Evolutionary conservation across 2,113 vertebrate genomes (phyloP), one percentile per base, ranked within the genome.

Genomic region (Progne subis): DNA sequence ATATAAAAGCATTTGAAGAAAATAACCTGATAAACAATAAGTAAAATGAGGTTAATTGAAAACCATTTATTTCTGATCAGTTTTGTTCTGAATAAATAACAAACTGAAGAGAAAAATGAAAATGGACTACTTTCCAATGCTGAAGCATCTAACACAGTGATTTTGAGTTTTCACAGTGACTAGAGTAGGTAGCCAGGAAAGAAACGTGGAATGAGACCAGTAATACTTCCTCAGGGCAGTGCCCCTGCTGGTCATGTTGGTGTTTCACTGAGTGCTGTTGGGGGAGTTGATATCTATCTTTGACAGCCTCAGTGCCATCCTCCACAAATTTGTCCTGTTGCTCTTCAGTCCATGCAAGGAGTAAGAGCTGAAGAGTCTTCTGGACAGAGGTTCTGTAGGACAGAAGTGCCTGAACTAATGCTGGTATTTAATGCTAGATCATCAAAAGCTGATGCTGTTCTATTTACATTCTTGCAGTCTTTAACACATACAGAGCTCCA

Each of bases 201-300:
- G 20, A 53, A 61, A 31, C 25, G 59, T 46, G 56, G 43, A 50
- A 29, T 67, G 17, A 18, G 20, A 67, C 7, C 12, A 28, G 28
- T 34, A 34, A n/a, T 29, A 12, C 2, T 53, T 71, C 56, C 55
- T 64, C 8, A 19, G 28, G 15, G 3, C 28, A 2, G n/a, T 43
- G 25, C 15, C 67, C 10, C 44, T 31, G 5, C 23, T 4, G 4
- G 19, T n/a, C 34, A 26, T 0, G 0, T 8, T 10, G 23, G 8
- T 59, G 31, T 80, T 81, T 77, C 14, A 64, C 18, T 60, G 53
- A 20, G 15, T 31, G 47, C 52, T 75, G 52, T 7, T 8, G 0
- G 3, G 0, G 6, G 1, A 24, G 14, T 6, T 6, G 31, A 32
- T 41, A 3, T 18, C 31, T 44, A 17, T 18, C 5, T 53, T 70